Evolutionary conservation across 2,797 vertebrate species (phyloP), one percentile per base, ranked within the genome.

Genomic region (Sebastes kiyomatsui): DNA sequence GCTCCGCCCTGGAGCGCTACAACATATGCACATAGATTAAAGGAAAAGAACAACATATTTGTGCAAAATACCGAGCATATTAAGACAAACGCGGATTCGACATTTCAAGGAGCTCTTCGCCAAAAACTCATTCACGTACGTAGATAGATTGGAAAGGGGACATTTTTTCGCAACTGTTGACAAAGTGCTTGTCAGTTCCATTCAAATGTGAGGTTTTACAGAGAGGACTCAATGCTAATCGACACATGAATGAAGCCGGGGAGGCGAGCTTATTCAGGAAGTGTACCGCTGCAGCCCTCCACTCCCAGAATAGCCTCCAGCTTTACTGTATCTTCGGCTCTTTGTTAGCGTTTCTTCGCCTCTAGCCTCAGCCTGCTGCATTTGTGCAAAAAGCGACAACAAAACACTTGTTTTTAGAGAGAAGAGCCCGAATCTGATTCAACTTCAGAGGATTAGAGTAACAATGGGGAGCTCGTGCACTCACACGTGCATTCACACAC

Each of bases 281-380:
- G 89, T 77, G 91, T 49, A 72, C 59, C 67, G 14, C 90, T 20
- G 82, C 75, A 68, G 74, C 84, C 91, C 86, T 80, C 66, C 68
- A 20, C 87, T 90, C 91, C 92, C 88, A 87, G 90, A 94, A 94
- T 93, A 94, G 92, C 89, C 93, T 74, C 42, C 86, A 89, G 93
- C 91, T 90, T 88, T 82, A 79, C 89, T 75, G 90, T 80, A 92
- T 91, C 89, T 87, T 4, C 14, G 66, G 74, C 88, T 83, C 88
- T 93, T 92, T 93, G 91, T 92, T 82, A 71, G 85, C 67, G 16
- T 77, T 14, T 81, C 42, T 14, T 81, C 42, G 90, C 83, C 81
- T 87, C 62, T 16, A 84, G 92, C 88, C 72, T 87, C 85, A 61
- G 90, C 90, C 78, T 61, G 80, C 86, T 78, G 88, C 87, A 81